These are phyloP conservation scores for Argyra leucocephala DNA, from an alignment of 2,888 invertebrate species.

Conservation along the genomic window DNA sequence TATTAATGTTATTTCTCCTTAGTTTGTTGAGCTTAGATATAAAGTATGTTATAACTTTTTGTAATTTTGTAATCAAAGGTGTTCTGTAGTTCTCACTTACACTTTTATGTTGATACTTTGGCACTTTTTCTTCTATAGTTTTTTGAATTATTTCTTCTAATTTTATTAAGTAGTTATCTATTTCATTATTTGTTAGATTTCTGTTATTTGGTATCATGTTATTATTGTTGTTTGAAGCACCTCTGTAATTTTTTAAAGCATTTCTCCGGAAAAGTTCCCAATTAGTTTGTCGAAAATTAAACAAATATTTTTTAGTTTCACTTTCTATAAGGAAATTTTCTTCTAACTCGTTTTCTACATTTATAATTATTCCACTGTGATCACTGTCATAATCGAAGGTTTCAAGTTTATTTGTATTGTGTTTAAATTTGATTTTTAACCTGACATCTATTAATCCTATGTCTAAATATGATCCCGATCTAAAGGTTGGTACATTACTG, in stretches of 20 bases:
- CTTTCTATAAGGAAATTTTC: neutral
- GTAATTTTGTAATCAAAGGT: slow-evolving; percentile 1
- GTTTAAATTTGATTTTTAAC: neutral
- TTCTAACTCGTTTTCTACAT: neutral
- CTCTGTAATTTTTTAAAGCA: neutral
- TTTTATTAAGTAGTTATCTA: neutral
- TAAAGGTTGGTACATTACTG: neutral
- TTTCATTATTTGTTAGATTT: neutral
- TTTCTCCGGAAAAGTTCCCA: neutral
- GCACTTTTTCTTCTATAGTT: neutral
- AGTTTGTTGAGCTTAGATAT: neutral
- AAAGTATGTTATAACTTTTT: neutral
- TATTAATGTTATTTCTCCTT: neutral
- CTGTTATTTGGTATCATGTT: neutral
- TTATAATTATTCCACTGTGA: neutral
- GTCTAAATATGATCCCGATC: slow-evolving; percentile 1
- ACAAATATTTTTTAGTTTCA: neutral
- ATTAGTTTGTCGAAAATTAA: neutral
- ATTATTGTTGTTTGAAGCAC: neutral
- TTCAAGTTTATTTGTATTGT: neutral
- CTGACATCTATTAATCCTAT: neutral
- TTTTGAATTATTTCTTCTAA: neutral
- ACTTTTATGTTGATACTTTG: neutral
- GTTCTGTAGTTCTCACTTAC: neutral
- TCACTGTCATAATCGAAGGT: too few relatives aligned